These are phyloP conservation scores for Carettochelys insculpta DNA, from an alignment of 2,113 vertebrate genomes.

Conservation along the genomic window DNA sequence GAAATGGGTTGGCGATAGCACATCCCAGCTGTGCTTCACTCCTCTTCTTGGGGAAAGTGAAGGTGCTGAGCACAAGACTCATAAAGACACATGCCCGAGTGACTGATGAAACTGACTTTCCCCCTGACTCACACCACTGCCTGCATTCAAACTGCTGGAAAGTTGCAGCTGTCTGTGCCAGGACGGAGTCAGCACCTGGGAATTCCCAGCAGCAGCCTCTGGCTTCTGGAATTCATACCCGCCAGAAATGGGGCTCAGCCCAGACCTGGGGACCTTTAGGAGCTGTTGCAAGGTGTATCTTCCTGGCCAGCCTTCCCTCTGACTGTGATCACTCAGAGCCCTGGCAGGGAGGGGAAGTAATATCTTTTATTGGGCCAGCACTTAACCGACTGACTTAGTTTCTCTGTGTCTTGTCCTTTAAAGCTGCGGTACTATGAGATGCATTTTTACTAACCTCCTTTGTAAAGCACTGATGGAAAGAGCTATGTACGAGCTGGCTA, in stretches of 20 bases:
- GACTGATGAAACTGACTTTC: neutral
- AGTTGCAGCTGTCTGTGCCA: neutral
- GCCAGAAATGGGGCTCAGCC: neutral
- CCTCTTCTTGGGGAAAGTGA: neutral
- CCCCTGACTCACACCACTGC: neutral
- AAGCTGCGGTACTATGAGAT: neutral
- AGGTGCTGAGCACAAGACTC: neutral
- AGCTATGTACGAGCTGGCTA: neutral
- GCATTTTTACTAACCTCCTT: neutral
- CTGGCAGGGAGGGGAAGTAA: neutral
- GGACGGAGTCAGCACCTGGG: neutral
- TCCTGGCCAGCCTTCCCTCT: neutral
- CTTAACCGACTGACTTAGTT: neutral
- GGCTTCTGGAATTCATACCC: neutral
- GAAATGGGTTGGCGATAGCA: neutral
- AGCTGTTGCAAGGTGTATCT: neutral
- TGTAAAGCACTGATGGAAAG: neutral
- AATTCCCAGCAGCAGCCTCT: neutral
- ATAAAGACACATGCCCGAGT: neutral
- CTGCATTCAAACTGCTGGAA: too few species aligned
- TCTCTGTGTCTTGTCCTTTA: neutral
- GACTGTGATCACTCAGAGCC: neutral
- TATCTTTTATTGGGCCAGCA: neutral
- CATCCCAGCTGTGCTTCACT: neutral
- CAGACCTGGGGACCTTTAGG: neutral